These are phyloP conservation scores for Pachypanchax playfairii DNA, from an alignment of 2,113 vertebrate genomes.

Conservation along the genomic window DNA sequence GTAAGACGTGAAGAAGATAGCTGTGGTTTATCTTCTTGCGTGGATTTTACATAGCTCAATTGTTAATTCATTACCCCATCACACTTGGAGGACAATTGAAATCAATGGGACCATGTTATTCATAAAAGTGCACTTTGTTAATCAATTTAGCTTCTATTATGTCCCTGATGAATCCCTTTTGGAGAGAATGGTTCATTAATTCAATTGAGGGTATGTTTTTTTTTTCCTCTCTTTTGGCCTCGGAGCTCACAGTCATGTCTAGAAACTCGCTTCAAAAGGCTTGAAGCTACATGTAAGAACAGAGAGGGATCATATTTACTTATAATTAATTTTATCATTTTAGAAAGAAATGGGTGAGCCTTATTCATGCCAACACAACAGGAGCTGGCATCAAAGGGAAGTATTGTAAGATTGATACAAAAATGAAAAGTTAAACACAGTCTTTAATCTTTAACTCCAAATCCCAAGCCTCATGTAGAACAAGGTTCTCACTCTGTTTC, in stretches of 20 bases:
- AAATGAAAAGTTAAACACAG: slow-evolving; percentile 15
- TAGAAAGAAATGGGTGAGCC: not conserved
- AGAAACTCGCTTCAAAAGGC: slow-evolving; percentile 24
- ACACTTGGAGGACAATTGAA: slow-evolving; percentile 54
- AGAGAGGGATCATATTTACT: not conserved
- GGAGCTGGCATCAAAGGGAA: slow-evolving; percentile 14
- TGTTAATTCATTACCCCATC: slow-evolving; percentile 58
- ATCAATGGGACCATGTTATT: slow-evolving; percentile 66
- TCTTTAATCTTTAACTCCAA: slow-evolving; percentile 3
- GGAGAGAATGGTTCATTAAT: slow-evolving; percentile 67
- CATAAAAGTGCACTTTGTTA: slow-evolving; percentile 70
- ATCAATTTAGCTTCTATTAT: slow-evolving; percentile 72
- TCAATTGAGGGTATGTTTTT: slow-evolving; percentile 41
- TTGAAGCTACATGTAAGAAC: slow-evolving; percentile 20
- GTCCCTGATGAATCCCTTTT: slow-evolving; percentile 66
- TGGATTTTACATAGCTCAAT: slow-evolving; percentile 22
- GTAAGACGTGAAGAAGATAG: slow-evolving; percentile 1
- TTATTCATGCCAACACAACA: slow-evolving; percentile 2
- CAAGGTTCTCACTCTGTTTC: not conserved
- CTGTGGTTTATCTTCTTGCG: slow-evolving; percentile 6
- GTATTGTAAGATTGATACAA: not conserved
- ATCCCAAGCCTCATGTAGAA: slow-evolving; percentile 1
- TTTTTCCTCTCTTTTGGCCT: slow-evolving; percentile 29
- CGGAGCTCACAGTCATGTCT: slow-evolving; percentile 12
- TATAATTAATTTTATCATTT: slow-evolving; percentile 15